Evolutionary conservation across 2,113 vertebrate species (phyloP), one percentile per base, ranked within the genome.

Genomic region (Ondatra zibethicus): DNA sequence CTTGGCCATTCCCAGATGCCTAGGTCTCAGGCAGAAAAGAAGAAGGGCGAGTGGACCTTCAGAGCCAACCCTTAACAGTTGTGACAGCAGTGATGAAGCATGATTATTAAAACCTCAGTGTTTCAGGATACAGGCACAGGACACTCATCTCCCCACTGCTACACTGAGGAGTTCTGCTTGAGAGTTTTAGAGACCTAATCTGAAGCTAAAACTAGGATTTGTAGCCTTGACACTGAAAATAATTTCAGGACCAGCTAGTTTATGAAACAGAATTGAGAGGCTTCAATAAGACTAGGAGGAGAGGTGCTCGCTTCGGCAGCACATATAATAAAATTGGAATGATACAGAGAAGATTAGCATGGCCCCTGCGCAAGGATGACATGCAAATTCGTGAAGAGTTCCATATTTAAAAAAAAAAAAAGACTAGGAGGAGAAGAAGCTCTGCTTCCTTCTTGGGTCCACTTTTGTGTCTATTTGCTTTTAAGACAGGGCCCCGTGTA

Each of bases 61-160:
- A 63, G 25, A 89, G 63, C 61, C 72, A 76, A 95, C 58, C 92
- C 89, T 90, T 88, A 73, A 86, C 8, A n/a, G n/a, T n/a, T n/a
- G n/a, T 19, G 42, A 45, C 61, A 75, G 6, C 52, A 77, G 12
- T 63, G n/a, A 58, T 58, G 42, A 58, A 58, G 36, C 31, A 14
- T 33, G 70, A 9, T n/a, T 58, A 58, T 58, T 47, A 72, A 72
- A 65, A 19, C 17, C 9, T 66, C 82, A 31, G 39, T 66, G 61
- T 86, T 86, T 85, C 21, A 29, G 29, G 61, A 42, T 21, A 33
- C 17, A 85, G 82, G 14, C 2, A 45, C 61, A 66, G 14, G 61
- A 21, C 45, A 61, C 42, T 31, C 82, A 45, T 7, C 42, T 33
- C 61, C 29, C 29, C 42, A 21, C 61, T 66, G 29, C 61, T 66